phyloP scores from a whole-genome alignment of 2,888 invertebrate genomes.

The Seladonia tumulorum region DNA sequence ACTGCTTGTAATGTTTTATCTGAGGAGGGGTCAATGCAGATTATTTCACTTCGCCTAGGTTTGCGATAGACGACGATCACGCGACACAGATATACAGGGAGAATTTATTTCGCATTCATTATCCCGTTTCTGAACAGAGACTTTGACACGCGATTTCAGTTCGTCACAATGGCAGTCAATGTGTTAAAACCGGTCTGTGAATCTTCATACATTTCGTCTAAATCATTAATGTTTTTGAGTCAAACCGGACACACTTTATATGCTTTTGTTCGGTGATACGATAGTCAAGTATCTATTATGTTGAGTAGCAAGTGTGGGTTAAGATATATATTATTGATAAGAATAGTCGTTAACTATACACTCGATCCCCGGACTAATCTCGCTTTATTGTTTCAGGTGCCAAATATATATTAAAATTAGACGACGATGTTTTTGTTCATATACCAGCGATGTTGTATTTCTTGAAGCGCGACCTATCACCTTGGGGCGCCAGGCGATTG shows the following conservation, averaged over 20 bases:
- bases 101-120: neutral
- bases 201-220: neutral
- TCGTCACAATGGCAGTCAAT: neutral
- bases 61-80: neutral
- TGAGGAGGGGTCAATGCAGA: neutral
- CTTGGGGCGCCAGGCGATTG: constrained; percentile 87
- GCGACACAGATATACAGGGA: neutral
- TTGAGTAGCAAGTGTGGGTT: neutral
- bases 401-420: constrained; percentile 84
- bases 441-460: constrained; percentile 82
- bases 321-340: neutral
- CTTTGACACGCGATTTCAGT: too few relatives aligned
- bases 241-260: neutral
- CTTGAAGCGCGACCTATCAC: constrained; percentile 86
- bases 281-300: neutral
- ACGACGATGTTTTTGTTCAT: constrained; percentile 85
- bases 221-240: neutral
- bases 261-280: neutral
- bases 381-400: constrained; percentile 75
- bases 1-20: neutral
- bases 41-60: neutral
- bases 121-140: neutral
- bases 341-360: neutral
- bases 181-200: neutral
- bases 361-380: neutral